phyloP scores from a whole-genome alignment of 2,797 vertebrate genomes.

The Lycodopsis pacificus region DNA sequence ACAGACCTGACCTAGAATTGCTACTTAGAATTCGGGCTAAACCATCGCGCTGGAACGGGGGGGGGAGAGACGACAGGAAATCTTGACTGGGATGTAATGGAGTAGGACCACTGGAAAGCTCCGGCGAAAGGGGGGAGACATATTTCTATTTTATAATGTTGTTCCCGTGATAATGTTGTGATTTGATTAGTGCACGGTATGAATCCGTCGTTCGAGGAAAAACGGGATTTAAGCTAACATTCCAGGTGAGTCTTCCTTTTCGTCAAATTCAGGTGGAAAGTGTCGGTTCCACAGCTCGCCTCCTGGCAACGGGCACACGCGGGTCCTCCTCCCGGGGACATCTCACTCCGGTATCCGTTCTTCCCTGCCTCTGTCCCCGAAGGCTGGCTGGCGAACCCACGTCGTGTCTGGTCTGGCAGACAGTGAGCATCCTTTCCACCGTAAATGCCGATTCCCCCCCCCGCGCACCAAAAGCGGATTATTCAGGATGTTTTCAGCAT shows the following conservation, averaged over 20 bases:
- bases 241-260: conserved; percentile 75
- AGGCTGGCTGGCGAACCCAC: conserved; percentile 76
- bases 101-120: conserved; percentile 84
- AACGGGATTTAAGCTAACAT: conserved; percentile 50
- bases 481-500: conserved; percentile 78
- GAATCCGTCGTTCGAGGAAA: conserved; percentile 49
- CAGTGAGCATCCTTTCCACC: conserved; percentile 60
- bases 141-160: conserved; percentile 81
- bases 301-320: conserved; percentile 85
- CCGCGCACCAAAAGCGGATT: conserved; percentile 75
- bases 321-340: conserved; percentile 85
- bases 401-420: conserved; percentile 78
- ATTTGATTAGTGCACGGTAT: conserved; percentile 65
- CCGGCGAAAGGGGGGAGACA: conserved; percentile 75
- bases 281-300: conserved; percentile 75
- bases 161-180: conserved; percentile 80
- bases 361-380: conserved; percentile 80
- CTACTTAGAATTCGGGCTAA: conserved; percentile 86
- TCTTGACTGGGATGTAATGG: conserved; percentile 85
- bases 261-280: conserved; percentile 63
- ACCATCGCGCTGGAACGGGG: conserved; percentile 74
- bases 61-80: conserved; percentile 75
- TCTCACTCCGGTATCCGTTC: conserved; percentile 84
- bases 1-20: conserved; percentile 89
- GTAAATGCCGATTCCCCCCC: conserved; percentile 55